phyloP scores from a whole-genome alignment of 2,113 vertebrate genomes.

The Pungitius pungitius region DNA sequence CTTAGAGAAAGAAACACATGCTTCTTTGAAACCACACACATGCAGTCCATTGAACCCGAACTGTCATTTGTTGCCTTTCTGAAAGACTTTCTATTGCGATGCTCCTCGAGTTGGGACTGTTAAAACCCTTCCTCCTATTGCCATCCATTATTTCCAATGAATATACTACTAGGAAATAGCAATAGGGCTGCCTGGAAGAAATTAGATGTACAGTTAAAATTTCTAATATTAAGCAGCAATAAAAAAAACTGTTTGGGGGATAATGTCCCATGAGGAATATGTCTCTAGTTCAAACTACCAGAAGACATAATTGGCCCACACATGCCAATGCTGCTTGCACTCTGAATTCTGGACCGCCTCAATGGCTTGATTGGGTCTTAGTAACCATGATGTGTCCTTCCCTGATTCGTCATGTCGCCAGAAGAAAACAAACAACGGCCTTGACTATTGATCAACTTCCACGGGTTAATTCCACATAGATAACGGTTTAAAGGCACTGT shows the following conservation, averaged over 20 bases:
- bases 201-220: background rate
- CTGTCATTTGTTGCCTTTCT: background rate
- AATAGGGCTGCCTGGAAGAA: background rate
- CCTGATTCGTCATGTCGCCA: no score
- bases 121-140: background rate
- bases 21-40: constrained; percentile 44
- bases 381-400: background rate
- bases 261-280: background rate
- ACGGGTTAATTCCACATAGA: no score
- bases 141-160: no score
- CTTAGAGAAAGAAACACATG: constrained; percentile 76
- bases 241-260: background rate
- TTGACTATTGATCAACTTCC: no score
- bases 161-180: background rate
- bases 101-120: background rate
- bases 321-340: constrained; percentile 22
- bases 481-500: no score
- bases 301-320: constrained; percentile 5
- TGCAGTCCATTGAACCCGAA: constrained; percentile 14
- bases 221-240: background rate
- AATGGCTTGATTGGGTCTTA: background rate
- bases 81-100: background rate
- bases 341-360: background rate
- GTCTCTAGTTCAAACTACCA: constrained; percentile 6
- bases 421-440: no score